Evolutionary conservation across 2,113 vertebrate genomes (phyloP), one percentile per base, ranked within the genome.

Genomic region (Laterallus jamaicensis): DNA sequence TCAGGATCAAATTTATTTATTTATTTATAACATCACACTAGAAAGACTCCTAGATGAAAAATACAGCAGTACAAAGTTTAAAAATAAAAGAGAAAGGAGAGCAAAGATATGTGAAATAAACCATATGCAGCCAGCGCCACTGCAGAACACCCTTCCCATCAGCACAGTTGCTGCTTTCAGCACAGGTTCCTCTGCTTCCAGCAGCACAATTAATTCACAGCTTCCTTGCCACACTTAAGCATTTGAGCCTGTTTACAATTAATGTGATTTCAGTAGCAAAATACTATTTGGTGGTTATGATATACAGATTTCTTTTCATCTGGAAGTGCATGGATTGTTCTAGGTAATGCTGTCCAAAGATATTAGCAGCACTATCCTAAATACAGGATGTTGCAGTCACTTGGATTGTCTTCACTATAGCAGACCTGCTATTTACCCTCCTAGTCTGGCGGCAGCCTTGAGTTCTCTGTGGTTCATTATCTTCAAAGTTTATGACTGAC

Each of bases 161-260:
- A 44, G 37, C 9, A 54, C 26, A 67, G 37, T 11, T 63, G 19
- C 29, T 52, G 35, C 67, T 44, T 32, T 39, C 52, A 90, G 49
- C 37, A 29, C 29, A 7, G 9, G 11, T 32, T 78, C 74, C 31
- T 59, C 58, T 68, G 9, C 39, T 59, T 91, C 50, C 50, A 64
- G 35, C 10, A 70, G 29, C 39, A 42, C 21, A 40, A 18, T 5
- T 31, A 6, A 28, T 80, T 73, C 0, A 0, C 24, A 16, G 56
- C 73, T 69, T 66, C 44, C 37, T 70, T 73, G 28, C 25, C 24
- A 58, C 1, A 0, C 17, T 68, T 56, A 37, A 71, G 18, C 24
- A 47, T 37, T 19, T 86, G 70, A 88, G 83, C 14, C 15, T 39
- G 68, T 32, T 22, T 52, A 80, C 22, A 80, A 29, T 19, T 56